These are phyloP conservation scores for Teleogryllus oceanicus DNA, from an alignment of 2,888 invertebrate genomes.

Conservation along the genomic window DNA sequence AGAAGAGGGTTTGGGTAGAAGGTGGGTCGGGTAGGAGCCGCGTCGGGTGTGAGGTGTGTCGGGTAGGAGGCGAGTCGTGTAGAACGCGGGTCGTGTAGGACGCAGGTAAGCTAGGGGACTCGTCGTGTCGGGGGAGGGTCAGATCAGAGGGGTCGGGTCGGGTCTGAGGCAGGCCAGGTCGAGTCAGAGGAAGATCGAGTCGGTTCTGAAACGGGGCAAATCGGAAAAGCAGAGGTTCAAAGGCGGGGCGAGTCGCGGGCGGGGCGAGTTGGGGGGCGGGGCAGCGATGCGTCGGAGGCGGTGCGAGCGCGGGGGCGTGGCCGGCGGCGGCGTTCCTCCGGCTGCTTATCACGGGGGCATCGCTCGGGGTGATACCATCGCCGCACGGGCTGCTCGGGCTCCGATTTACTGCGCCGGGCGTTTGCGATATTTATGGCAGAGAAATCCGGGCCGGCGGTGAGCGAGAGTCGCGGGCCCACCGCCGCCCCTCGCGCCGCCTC, in stretches of 20 bases:
- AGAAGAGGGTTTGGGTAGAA: too few relatives aligned
- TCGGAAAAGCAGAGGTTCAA: too few relatives aligned
- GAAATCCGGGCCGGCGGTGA: not conserved
- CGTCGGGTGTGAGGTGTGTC: too few relatives aligned
- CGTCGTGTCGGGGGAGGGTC: too few relatives aligned
- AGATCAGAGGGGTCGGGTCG: too few relatives aligned
- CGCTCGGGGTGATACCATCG: not conserved
- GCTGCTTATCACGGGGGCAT: not conserved
- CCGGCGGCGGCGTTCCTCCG: not conserved
- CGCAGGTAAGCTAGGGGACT: too few relatives aligned
- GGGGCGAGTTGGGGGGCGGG: not conserved
- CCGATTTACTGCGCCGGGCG: not conserved
- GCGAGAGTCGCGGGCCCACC: not conserved
- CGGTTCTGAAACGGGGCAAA: too few relatives aligned
- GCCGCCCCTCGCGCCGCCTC: not conserved
- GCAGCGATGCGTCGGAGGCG: not conserved
- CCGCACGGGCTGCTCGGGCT: not conserved
- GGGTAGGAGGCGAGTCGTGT: too few relatives aligned
- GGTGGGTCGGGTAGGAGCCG: too few relatives aligned
- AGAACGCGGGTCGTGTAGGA: too few relatives aligned
- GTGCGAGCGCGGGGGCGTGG: not conserved
- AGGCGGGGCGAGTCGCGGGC: not conserved
- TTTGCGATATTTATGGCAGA: constrained; percentile 10
- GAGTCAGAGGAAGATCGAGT: too few relatives aligned
- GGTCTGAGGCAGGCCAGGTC: too few relatives aligned